phyloP scores from a whole-genome alignment of 1,140 invertebrate species.

The Drosophila nebulosa region DNA sequence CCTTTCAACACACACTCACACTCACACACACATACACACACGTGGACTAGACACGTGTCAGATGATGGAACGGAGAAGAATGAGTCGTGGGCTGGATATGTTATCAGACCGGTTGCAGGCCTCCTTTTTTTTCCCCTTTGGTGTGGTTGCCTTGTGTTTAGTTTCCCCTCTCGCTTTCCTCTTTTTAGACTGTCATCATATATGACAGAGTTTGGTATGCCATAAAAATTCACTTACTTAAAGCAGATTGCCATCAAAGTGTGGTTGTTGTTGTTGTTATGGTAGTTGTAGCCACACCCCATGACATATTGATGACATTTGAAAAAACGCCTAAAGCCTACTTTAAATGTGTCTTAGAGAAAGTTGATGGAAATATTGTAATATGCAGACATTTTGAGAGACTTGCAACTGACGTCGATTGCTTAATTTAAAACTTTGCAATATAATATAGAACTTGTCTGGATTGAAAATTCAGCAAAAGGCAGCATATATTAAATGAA shows the following conservation, averaged over 20 bases:
- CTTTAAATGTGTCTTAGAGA: background rate
- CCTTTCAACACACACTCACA: conserved; percentile 18
- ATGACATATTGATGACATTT: conserved; percentile 1
- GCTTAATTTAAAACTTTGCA: no score
- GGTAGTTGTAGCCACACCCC: background rate
- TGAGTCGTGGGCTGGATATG: conserved; percentile 10
- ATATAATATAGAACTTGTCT: no score
- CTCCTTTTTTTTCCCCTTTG: background rate
- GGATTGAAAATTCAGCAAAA: no score
- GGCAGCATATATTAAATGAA: no score
- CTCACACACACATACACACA: conserved; percentile 47
- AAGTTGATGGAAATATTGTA: background rate
- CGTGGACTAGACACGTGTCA: conserved; percentile 64
- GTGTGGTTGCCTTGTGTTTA: no score
- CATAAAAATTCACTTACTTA: conserved; percentile 68
- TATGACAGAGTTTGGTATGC: conserved; percentile 44
- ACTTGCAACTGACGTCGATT: no score
- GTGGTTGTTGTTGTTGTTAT: conserved; percentile 14
- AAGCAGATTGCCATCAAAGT: conserved; percentile 34
- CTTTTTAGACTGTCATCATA: conserved; percentile 47
- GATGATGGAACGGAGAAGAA: background rate
- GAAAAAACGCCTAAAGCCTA: background rate
- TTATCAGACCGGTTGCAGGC: conserved; percentile 55
- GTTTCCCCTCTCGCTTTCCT: background rate
- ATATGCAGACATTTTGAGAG: no score